Evolutionary conservation across 2,113 vertebrate species (phyloP), one percentile per base, ranked within the genome.

Genomic region (Dissostichus mawsoni): DNA sequence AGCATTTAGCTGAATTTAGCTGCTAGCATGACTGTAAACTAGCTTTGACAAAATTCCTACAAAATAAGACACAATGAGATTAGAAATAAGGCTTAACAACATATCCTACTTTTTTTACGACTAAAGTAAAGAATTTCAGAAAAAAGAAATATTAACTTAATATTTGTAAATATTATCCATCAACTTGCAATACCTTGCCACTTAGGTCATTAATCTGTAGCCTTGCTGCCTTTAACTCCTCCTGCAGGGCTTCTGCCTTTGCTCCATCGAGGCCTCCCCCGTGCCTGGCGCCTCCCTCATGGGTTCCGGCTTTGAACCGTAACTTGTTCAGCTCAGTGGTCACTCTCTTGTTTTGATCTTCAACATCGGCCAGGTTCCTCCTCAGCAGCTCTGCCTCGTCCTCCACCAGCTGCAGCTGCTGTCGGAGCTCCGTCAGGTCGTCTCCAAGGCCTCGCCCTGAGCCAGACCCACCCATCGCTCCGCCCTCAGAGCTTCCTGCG

Each of bases 141-240:
- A 25, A 29, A 29, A 29, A 29, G 4, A 4, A 4, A 29, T 29
- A 29, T 29, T 4, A 29, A 29, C 29, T 29, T 29, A 29, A 29
- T 29, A 29, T 29, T 4, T 29, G 29, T 29, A 3, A 29, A 14
- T 48, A 33, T 23, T 25, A 56, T 58, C 13, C 45, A 20, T 51
- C 4, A n/a, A 1, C n/a, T 11, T 58, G 56, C 3, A 29, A 50
- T 74, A 94, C 93, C 94, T 99, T 99, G 61, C 98, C 98, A 45
- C 97, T 99, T 44, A 99, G 95, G 82, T 99, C 98, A 2, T 99
- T 99, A 83, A 99, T 97, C 92, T 99, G 98, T 83, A 98, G 94
- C 36, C 98, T 95, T 0, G 98, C 97, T 1, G 96, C 95, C 90
- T 98, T 98, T 20, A 99, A 94, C 93, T 99, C 98, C 81, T 99